Percentiles rank a stretch among this genome's conserved stretches.
Conservation (phyloP, 2,888 invertebrate genomes). For the Odontocerum albicorne region DNA sequence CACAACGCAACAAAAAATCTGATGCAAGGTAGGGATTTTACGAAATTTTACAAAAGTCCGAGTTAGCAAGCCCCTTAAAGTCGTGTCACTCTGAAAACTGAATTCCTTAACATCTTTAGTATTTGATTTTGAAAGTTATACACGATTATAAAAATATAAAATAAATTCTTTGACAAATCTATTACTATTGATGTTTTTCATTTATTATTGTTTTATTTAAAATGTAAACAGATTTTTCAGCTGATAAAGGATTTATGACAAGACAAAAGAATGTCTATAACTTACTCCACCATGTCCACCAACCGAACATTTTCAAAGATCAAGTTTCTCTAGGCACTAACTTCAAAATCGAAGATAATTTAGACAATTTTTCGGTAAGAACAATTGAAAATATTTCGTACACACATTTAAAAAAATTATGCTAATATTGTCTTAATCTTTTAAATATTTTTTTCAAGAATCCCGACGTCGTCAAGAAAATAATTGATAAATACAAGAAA, state of each 20-base stretch:
- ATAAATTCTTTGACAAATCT: no score
- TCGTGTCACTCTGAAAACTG: no score
- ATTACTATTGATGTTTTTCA: no score
- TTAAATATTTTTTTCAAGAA: slow-evolving; percentile 48
- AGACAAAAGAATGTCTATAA: slow-evolving; percentile 56
- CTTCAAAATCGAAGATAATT: slow-evolving; percentile 52
- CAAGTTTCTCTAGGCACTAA: slow-evolving; percentile 51
- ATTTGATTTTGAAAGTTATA: no score
- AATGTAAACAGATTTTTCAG: no score
- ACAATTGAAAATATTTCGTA: slow-evolving; percentile 41
- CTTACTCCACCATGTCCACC: slow-evolving; percentile 60
- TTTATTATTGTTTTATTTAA: no score
- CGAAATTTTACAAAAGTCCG: no score
- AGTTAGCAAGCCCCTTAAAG: no score
- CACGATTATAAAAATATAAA: no score
- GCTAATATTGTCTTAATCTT: not conserved
- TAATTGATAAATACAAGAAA: slow-evolving; percentile 55
- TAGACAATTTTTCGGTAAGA: slow-evolving; percentile 10
- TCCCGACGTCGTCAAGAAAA: slow-evolving; percentile 56
- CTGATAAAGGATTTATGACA: slow-evolving; percentile 53
- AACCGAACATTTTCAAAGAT: slow-evolving; percentile 58
- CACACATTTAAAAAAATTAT: not conserved
- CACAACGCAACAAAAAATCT: no score
- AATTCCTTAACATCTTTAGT: no score
- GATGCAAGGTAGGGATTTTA: no score